Percentiles rank a stretch among this genome's conserved stretches.
Conservation (phyloP, 2,797 vertebrate genomes). For the Crax fasciolata region DNA sequence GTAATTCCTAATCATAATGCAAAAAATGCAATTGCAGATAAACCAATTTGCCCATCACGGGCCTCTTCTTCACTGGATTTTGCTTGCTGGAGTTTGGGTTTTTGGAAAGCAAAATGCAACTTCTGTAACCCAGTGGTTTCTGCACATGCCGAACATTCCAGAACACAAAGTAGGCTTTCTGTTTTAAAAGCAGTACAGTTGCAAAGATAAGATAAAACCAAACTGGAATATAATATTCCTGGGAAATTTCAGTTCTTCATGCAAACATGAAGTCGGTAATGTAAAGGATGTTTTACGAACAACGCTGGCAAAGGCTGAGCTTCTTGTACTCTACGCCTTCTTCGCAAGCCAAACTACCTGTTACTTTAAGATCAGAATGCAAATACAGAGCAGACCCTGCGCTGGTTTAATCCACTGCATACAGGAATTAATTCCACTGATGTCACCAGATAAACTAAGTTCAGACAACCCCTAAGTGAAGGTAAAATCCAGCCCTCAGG, state of each 20-base stretch:
- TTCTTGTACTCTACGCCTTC: neutral
- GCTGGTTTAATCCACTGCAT: neutral
- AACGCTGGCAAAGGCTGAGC: neutral
- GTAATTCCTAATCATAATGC: neutral
- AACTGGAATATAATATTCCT: conserved; percentile 29
- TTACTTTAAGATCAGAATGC: conserved; percentile 9
- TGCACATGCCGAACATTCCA: conserved; percentile 45
- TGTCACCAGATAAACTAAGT: neutral
- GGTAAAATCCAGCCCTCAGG: conserved; percentile 5
- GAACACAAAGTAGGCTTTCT: conserved; percentile 28
- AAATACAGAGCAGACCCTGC: conserved; percentile 4
- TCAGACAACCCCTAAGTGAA: neutral
- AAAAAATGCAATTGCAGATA: neutral
- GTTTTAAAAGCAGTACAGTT: conserved; percentile 15
- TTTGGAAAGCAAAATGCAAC: conserved; percentile 52
- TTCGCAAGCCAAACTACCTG: neutral
- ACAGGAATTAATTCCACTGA: conserved; percentile 24
- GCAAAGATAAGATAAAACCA: conserved; percentile 41
- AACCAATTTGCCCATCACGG: neutral
- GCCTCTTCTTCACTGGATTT: neutral
- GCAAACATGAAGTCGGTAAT: neutral
- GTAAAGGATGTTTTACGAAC: conserved; percentile 37
- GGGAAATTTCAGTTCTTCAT: neutral
- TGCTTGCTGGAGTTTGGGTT: neutral
- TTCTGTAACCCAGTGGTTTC: conserved; percentile 45